Evolutionary conservation across 2,797 vertebrate genomes (phyloP), one percentile per base, ranked within the genome.

Genomic region (Argentina silus): DNA sequence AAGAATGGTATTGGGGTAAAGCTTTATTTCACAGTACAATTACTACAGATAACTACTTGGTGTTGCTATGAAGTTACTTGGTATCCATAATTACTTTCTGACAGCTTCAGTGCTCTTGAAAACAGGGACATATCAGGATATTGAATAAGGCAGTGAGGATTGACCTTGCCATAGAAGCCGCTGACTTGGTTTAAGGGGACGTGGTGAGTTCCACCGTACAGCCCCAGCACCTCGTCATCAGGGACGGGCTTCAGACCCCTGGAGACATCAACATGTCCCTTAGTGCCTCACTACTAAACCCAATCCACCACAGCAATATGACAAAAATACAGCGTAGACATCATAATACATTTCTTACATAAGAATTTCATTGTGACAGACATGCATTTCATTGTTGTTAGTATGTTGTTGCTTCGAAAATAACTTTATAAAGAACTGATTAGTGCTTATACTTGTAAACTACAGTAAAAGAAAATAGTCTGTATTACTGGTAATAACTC

Each of bases 101-200:
- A 36, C 4, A 36, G 27, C 27, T 36, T 36, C 27, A 36, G 27
- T 36, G 27, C 27, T 36, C 27, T 36, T 36, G 27, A 4, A 4
- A 36, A 36, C 27, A 15, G 12, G 15, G 12, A 51, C 50, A 51
- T 12, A 51, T 15, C 50, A 51, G 10, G 56, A 59, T 11, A 36
- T 36, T 36, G 56, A 11, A 5, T 21, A 59, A 11, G 56, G 56
- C 11, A 23, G 10, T 51, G 50, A 50, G 11, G 23, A 66, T 80
- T 87, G 62, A 95, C 95, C 93, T 96, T 96, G 78, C 95, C 95
- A 70, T 96, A 96, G 89, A 96, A 96, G 61, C 94, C 95, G 68
- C 95, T 96, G 87, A 93, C 93, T 87, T 94, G 93, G 67, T 94
- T 87, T 21, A 96, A 90, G 1, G 95, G 95, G 67, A 96, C 78